Conservation (phyloP, 2,797 vertebrate genomes). For the Micromesistius poutassou region DNA sequence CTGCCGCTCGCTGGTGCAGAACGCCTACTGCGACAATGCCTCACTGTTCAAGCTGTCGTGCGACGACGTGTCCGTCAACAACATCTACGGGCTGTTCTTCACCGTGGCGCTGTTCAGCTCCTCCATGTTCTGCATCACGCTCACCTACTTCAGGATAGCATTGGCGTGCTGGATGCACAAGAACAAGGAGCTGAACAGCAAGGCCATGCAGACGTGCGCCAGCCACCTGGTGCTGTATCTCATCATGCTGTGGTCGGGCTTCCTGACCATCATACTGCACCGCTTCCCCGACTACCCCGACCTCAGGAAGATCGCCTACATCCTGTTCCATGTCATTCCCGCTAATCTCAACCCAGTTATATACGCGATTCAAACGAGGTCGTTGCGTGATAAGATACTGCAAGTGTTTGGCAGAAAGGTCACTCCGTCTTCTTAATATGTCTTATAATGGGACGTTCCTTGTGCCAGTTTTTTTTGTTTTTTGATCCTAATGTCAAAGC, state of each 20-base stretch:
- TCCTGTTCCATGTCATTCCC: slow-evolving; percentile 62
- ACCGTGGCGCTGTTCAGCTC: slow-evolving; percentile 57
- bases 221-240: slow-evolving; percentile 65
- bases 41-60: slow-evolving; percentile 69
- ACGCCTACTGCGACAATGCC: slow-evolving; percentile 63
- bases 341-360: slow-evolving; percentile 65
- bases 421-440: slow-evolving; percentile 10
- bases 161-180: slow-evolving; percentile 59
- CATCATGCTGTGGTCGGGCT: slow-evolving; percentile 62
- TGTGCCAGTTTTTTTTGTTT: neutral
- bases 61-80: slow-evolving; percentile 59
- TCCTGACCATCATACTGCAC: slow-evolving; percentile 60
- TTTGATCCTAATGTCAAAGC: neutral
- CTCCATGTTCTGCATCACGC: slow-evolving; percentile 56
- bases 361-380: slow-evolving; percentile 59
- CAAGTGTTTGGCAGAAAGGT: slow-evolving; percentile 48
- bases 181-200: slow-evolving; percentile 61
- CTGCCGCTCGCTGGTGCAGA: slow-evolving; percentile 52
- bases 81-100: slow-evolving; percentile 65
- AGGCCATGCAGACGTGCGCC: slow-evolving; percentile 60
- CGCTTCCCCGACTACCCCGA: slow-evolving; percentile 56
- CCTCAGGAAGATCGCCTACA: slow-evolving; percentile 54
- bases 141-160: slow-evolving; percentile 62
- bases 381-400: slow-evolving; percentile 52
- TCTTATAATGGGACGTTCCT: slow-evolving; percentile 6